Evolutionary conservation across 1,140 invertebrate genomes (phyloP).

Genomic region (Periplaneta americana): DNA sequence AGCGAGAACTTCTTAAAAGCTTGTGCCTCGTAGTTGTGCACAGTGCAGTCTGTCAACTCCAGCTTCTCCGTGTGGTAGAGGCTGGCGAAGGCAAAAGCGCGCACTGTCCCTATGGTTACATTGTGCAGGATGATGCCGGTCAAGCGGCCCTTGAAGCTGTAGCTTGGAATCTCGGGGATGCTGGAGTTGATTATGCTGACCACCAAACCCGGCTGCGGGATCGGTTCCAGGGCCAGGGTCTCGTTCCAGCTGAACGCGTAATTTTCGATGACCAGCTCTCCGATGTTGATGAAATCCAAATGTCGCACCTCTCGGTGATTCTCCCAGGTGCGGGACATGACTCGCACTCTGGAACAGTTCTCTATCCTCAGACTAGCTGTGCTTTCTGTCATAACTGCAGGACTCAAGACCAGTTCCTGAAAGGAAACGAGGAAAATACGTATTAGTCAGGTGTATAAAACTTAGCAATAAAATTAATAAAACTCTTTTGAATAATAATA

Average conservation of each 20-base stretch:
- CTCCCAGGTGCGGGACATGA: constrained; percentile 41
- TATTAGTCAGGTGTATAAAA: too few species aligned
- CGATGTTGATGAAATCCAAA: constrained; percentile 42
- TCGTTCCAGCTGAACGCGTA: constrained; percentile 28
- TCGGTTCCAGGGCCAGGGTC: constrained; percentile 34
- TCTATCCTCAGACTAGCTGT: constrained; percentile 44
- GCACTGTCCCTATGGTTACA: constrained; percentile 39
- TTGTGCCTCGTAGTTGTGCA: constrained; percentile 52
- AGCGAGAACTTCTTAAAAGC: constrained; percentile 74
- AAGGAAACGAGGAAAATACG: too few species aligned
- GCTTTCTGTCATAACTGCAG: constrained; percentile 48
- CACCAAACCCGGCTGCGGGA: constrained; percentile 29
- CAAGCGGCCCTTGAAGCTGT: constrained; percentile 57
- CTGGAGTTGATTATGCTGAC: constrained; percentile 36
- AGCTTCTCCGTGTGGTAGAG: constrained; percentile 47
- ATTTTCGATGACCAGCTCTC: constrained; percentile 38
- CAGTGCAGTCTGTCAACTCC: constrained; percentile 40
- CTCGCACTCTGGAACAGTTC: constrained; percentile 45
- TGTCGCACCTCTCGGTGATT: constrained; percentile 41
- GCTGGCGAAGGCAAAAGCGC: constrained; percentile 67
- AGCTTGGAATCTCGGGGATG: constrained; percentile 54
- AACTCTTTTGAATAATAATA: too few species aligned
- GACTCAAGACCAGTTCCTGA: constrained; percentile 50
- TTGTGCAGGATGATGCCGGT: neutral
- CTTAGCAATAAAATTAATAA: too few species aligned